phyloP scores from a whole-genome alignment of 2,797 vertebrate species.

The Eulemur coronatus region DNA sequence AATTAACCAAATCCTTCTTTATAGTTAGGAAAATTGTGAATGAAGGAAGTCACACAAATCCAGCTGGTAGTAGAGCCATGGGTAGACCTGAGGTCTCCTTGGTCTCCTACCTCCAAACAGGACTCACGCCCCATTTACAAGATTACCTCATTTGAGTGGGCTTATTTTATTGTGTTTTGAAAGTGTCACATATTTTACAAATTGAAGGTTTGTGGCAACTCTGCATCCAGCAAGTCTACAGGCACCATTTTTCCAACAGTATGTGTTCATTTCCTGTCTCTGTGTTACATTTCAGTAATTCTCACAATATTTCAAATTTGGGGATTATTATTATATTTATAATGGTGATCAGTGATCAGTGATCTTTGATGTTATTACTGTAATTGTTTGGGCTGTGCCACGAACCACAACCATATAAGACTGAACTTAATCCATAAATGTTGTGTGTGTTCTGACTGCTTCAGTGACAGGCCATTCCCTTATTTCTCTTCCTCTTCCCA shows the following conservation, averaged over 20 bases:
- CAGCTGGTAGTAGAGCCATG: neutral
- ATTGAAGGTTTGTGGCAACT: neutral
- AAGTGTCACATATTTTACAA: neutral
- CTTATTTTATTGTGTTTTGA: neutral
- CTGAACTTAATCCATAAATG: neutral
- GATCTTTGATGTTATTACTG: neutral
- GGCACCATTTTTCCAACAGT: neutral
- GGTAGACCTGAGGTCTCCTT: neutral
- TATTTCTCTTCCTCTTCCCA: neutral
- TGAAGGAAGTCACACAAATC: neutral
- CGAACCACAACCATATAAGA: neutral
- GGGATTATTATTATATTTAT: neutral
- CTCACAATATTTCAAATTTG: neutral
- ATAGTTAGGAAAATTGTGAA: neutral
- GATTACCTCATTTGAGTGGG: neutral
- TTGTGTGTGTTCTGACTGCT: neutral
- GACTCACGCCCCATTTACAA: neutral
- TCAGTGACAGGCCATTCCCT: neutral
- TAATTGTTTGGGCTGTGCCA: neutral
- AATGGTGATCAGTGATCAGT: neutral
- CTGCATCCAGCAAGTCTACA: neutral
- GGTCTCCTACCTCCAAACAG: neutral
- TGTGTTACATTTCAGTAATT: neutral
- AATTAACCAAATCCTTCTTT: neutral
- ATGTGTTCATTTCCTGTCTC: neutral